Percentiles rank a stretch among this genome's conserved stretches.
These are phyloP conservation scores for Epistrophe eligans DNA, from an alignment of 2,888 invertebrate genomes.

Conservation along the genomic window DNA sequence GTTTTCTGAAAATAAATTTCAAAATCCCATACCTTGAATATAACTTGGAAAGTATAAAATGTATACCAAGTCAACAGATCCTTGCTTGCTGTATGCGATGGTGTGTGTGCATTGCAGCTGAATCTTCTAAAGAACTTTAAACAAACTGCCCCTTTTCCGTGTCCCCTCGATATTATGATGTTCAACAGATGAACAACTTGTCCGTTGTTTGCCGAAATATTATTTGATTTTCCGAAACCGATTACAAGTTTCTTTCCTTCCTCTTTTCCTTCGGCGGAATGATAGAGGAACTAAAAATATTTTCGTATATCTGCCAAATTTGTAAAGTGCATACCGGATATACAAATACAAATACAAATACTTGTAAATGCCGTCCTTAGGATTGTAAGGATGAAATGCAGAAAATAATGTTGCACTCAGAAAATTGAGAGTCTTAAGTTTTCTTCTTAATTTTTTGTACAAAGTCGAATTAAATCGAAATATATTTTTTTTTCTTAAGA, in stretches of 20 bases:
- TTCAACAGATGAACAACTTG: constrained; percentile 74
- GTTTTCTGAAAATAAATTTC: constrained; percentile 66
- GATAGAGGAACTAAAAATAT: constrained; percentile 38
- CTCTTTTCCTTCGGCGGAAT: constrained; percentile 21
- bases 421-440: constrained; percentile 22
- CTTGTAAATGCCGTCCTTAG: constrained; percentile 8
- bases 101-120: neutral
- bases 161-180: neutral
- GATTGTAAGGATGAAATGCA: constrained; percentile 27
- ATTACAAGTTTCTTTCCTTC: constrained; percentile 63
- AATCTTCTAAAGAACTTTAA: constrained; percentile 10
- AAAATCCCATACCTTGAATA: constrained; percentile 23
- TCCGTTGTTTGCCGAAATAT: constrained; percentile 66
- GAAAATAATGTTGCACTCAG: constrained; percentile 26
- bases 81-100: neutral
- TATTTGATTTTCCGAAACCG: constrained; percentile 73
- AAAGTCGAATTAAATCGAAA: constrained; percentile 12
- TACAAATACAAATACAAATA: constrained; percentile 24
- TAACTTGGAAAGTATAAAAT: neutral
- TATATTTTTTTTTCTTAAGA: neutral
- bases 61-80: constrained; percentile 7
- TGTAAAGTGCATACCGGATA: constrained; percentile 32
- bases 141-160: neutral
- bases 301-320: constrained; percentile 51
- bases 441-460: constrained; percentile 13